Conservation (phyloP, 2,888 invertebrate species). For the Bedellia somnulentella region DNA sequence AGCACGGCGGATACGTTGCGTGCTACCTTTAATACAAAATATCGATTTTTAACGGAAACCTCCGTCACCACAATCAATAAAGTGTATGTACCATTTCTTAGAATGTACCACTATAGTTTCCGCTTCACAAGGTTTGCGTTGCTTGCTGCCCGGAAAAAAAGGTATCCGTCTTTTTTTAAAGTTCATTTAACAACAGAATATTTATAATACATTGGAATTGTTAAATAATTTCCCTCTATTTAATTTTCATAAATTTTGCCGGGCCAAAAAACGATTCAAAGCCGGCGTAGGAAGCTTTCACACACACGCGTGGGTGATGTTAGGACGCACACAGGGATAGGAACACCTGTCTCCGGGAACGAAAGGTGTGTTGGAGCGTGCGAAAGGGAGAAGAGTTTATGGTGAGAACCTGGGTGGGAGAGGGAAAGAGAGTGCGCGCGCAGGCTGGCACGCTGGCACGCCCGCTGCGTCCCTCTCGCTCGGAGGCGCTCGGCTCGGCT, state of each 20-base stretch:
- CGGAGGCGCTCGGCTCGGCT: slow-evolving; percentile 23
- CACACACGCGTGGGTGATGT: slow-evolving; percentile 28
- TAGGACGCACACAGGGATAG: slow-evolving; percentile 46
- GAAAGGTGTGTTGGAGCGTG: slow-evolving; percentile 54
- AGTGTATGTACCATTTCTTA: too few relatives aligned
- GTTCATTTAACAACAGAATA: too few relatives aligned
- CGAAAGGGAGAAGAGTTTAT: slow-evolving; percentile 29
- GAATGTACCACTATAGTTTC: too few relatives aligned
- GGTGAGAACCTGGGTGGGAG: slow-evolving; percentile 21
- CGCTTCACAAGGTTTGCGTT: too few relatives aligned
- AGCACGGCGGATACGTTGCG: slow-evolving; percentile 52
- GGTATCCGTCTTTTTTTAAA: too few relatives aligned
- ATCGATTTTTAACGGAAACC: slow-evolving; percentile 52
- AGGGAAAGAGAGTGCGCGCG: slow-evolving; percentile 46
- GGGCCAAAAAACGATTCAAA: slow-evolving; percentile 54
- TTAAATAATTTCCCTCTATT: slow-evolving; percentile 62
- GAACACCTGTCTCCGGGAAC: slow-evolving; percentile 58
- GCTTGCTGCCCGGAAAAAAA: too few relatives aligned
- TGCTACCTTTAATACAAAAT: slow-evolving; percentile 57
- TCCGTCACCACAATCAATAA: slow-evolving; percentile 61
- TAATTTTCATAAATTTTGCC: slow-evolving; percentile 52
- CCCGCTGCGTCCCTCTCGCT: slow-evolving; percentile 51
- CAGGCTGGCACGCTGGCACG: slow-evolving; percentile 33
- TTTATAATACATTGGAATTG: too few relatives aligned
- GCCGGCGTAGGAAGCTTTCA: slow-evolving; percentile 54